Conservation (phyloP, 23 tunicate genomes). For the Ciona savignyi region DNA sequence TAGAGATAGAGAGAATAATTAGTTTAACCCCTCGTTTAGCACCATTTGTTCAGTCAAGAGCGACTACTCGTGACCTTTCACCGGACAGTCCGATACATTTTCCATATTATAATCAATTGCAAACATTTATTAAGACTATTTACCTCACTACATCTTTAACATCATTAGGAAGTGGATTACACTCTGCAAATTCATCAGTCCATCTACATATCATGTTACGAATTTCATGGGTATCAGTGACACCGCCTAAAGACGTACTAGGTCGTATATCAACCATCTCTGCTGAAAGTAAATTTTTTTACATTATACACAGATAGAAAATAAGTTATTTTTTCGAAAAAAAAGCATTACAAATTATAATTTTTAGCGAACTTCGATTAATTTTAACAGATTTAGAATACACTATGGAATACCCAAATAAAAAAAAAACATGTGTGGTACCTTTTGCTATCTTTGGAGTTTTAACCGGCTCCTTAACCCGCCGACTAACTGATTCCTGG, state of each 20-base stretch:
- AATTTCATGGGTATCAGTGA: neutral
- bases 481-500: neutral
- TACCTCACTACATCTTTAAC: neutral
- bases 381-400: too few relatives aligned
- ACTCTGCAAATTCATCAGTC: neutral
- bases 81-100: neutral
- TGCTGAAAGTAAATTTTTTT: neutral
- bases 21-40: neutral
- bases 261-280: neutral
- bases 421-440: too few relatives aligned
- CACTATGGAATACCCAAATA: too few relatives aligned
- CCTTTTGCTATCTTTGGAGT: too few relatives aligned
- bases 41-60: neutral
- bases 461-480: too few relatives aligned
- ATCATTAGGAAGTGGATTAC: neutral
- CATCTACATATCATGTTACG: neutral
- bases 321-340: too few relatives aligned
- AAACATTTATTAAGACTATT: too few relatives aligned
- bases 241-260: neutral
- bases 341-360: too few relatives aligned
- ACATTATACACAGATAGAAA: neutral
- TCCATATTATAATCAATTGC: too few relatives aligned
- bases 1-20: too few relatives aligned
- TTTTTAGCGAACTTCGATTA: too few relatives aligned
- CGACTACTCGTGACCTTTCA: neutral